A percentile compares a stretch with the other conserved stretches of the same genome.
Evolutionary conservation across 2,888 invertebrate genomes (phyloP).

Genomic region (Spodoptera littoralis): DNA sequence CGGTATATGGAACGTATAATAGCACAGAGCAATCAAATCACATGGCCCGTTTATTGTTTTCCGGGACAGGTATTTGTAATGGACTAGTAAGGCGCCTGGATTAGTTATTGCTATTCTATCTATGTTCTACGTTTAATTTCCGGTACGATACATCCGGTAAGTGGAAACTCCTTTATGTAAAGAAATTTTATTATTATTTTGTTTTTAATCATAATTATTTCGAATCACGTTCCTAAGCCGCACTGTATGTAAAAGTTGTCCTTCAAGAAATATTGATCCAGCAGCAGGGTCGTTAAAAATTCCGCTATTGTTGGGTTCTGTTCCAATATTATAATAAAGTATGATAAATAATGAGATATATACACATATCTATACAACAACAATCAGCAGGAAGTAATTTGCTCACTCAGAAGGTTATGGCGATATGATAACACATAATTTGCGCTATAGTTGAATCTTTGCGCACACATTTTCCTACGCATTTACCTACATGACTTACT

Average conservation of each 20-base stretch:
- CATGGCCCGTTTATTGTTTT: slow-evolving; percentile 59
- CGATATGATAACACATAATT: slow-evolving; percentile 81
- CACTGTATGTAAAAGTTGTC: slow-evolving; percentile 22
- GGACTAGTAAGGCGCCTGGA: slow-evolving; percentile 13
- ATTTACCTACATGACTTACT: slow-evolving; percentile 7
- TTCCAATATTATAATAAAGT: slow-evolving; percentile 32
- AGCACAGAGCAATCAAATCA: slow-evolving; percentile 64
- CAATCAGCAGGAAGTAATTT: slow-evolving; percentile 85
- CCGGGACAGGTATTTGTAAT: slow-evolving; percentile 56
- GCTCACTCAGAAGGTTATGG: slow-evolving; percentile 82
- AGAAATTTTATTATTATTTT: not conserved
- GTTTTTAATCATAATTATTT: slow-evolving; percentile 8
- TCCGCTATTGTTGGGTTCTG: slow-evolving; percentile 11
- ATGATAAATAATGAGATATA: slow-evolving; percentile 59
- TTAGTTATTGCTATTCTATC: slow-evolving; percentile 10
- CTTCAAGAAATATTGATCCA: slow-evolving; percentile 37
- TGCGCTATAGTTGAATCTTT: slow-evolving; percentile 52
- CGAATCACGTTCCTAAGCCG: slow-evolving; percentile 7
- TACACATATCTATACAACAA: slow-evolving; percentile 65
- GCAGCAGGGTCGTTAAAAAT: slow-evolving; percentile 33
- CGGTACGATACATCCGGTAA: slow-evolving; percentile 10
- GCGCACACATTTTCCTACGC: slow-evolving; percentile 34
- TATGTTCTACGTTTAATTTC: slow-evolving; percentile 5
- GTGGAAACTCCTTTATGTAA: slow-evolving; percentile 5
- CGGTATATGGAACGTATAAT: slow-evolving; percentile 47